These are phyloP conservation scores for Drosophila bipectinata DNA, from an alignment of 1,140 invertebrate species.

Conservation along the genomic window DNA sequence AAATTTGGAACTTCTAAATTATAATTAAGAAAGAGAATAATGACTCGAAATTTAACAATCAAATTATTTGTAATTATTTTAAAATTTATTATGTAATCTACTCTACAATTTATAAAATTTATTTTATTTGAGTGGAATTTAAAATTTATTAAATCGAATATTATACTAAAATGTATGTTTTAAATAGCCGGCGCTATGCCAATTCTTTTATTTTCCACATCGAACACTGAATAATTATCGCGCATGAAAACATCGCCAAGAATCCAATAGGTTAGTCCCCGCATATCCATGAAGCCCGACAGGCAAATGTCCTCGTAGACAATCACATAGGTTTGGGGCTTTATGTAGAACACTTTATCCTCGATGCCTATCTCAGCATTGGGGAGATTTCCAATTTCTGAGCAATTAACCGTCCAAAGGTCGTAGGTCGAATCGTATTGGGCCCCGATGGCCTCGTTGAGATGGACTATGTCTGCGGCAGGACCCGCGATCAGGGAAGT, in stretches of 20 bases:
- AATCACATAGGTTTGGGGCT: slow-evolving; percentile 35
- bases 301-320: slow-evolving; percentile 17
- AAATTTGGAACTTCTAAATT: too few relatives aligned
- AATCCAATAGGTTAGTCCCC: slow-evolving; percentile 37
- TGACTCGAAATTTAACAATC: too few relatives aligned
- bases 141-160: background rate
- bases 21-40: too few relatives aligned
- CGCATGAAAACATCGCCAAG: slow-evolving; percentile 87
- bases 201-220: slow-evolving; percentile 87
- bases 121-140: background rate
- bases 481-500: slow-evolving; percentile 90
- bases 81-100: background rate
- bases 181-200: slow-evolving; percentile 84
- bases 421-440: slow-evolving; percentile 11
- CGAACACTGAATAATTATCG: slow-evolving; percentile 88
- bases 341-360: slow-evolving; percentile 14
- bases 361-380: slow-evolving; percentile 13
- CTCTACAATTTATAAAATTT: background rate
- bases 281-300: slow-evolving; percentile 39
- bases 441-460: slow-evolving; percentile 47
- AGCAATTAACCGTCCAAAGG: slow-evolving; percentile 20
- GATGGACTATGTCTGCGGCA: slow-evolving; percentile 84
- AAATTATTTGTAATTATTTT: too few relatives aligned
- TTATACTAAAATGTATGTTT: background rate
- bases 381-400: slow-evolving; percentile 3